These are phyloP conservation scores for Sthenelais limicola DNA, from an alignment of 2,888 invertebrate genomes.

Conservation along the genomic window DNA sequence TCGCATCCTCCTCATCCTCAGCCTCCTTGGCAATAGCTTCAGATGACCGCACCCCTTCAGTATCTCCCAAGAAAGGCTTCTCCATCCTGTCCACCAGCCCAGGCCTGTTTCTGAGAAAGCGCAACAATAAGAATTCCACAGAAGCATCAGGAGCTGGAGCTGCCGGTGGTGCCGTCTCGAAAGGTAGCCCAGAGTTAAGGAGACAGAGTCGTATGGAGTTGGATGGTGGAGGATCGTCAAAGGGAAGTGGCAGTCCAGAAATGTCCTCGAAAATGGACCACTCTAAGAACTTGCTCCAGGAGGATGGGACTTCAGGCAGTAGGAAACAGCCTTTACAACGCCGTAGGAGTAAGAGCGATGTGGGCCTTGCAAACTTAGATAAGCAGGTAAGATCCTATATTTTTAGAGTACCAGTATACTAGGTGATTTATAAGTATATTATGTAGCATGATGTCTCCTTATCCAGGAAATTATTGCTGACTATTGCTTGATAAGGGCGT, in stretches of 20 bases:
- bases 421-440: too few species aligned
- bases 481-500: too few species aligned
- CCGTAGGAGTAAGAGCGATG: slow-evolving; percentile 21
- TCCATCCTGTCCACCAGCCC: slow-evolving; percentile 43
- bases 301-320: not conserved
- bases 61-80: slow-evolving; percentile 40
- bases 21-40: not conserved
- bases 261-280: slow-evolving; percentile 8
- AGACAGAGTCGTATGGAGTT: too few species aligned
- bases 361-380: not conserved
- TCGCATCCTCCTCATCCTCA: not conserved
- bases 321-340: slow-evolving; percentile 8
- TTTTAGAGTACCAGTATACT: too few species aligned
- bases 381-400: slow-evolving; percentile 31
- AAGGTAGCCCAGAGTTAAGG: slow-evolving; percentile 42
- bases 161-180: not conserved
- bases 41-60: not conserved
- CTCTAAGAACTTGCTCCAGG: not conserved
- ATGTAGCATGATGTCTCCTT: too few species aligned
- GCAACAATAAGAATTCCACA: slow-evolving; percentile 5
- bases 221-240: too few species aligned
- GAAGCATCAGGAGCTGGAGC: not conserved
- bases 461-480: too few species aligned
- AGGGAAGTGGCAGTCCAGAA: too few species aligned
- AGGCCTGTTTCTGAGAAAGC: slow-evolving; percentile 46